Base-by-base conservation (phyloP, 2,113 vertebrate genomes). In the Vombatus ursinus region DNA sequence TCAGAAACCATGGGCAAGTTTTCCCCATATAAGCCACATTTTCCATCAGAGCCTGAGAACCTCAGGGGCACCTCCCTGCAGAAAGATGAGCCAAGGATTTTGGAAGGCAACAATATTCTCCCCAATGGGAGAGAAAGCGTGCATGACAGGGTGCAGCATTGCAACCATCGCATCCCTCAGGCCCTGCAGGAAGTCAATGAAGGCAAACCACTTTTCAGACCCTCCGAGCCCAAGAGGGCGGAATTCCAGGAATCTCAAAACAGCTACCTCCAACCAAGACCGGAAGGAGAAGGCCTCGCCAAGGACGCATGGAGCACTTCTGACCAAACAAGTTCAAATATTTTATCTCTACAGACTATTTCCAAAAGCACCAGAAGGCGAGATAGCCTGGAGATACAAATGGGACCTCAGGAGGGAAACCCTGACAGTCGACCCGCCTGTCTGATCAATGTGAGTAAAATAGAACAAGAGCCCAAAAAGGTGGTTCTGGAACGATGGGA, bases 311-410 rank as follows among this genome's bases (percentile, higher is more conserved):
- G 99, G 98, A 91, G 94, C 53, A 93, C 95, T 89, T 98, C 96
- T 44, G 97, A 98, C 68, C 93, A 97, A 95, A 94, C 97, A 92
- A 97, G 96, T 91, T 94, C 98, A 0, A 52, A 96, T n/a, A 97
- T 98, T 95, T 98, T 97, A 90, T 98, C 98, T 49, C 96, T 98
- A 93, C 98, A 98, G 94, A 98, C 98, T 92, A 98, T 98, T 94
- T 97, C 98, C 0, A 98, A 99, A 77, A 98, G 96, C 77, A 94
- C 98, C 48, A 96, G 97, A 90, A 97, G 96, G 94, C 98, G 97
- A 52, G 98, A 97, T 92, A 97, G 44, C 96, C 96, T 61, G 0
- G 98, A 99, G 47, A 28, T 96, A 0, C 98, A 93, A 61, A 97
- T 97, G 24, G 31, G 16, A 0, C 96, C 92, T 9, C 53, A 77